Percentiles rank a stretch among this genome's conserved stretches.
Conservation (phyloP, 1,140 invertebrate genomes). For the Drosophila kurseongensis region DNA sequence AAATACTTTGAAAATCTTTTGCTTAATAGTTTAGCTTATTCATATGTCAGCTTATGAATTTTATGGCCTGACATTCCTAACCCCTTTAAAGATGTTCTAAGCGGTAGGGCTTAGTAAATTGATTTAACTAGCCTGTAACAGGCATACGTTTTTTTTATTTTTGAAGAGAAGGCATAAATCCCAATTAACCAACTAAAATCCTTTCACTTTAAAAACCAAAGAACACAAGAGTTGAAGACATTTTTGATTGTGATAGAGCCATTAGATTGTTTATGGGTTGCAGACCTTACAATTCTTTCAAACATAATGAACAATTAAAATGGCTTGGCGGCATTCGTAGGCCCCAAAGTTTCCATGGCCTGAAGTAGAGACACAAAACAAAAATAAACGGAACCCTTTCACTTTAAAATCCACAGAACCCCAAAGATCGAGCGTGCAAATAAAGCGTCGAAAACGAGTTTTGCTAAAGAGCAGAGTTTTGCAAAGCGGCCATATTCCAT, state of each 20-base stretch:
- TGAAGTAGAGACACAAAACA: conserved; percentile 8
- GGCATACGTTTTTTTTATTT: neutral
- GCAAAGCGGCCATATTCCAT: conserved; percentile 55
- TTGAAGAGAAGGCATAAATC: conserved; percentile 1
- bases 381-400: conserved; percentile 70
- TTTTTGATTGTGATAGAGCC: conserved; percentile 5
- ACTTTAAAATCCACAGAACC: conserved; percentile 63
- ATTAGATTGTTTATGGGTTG: conserved; percentile 6
- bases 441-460: conserved; percentile 58
- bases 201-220: conserved; percentile 21
- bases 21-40: conserved; percentile 3
- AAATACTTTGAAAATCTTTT: neutral
- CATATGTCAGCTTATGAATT: neutral
- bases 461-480: conserved; percentile 42
- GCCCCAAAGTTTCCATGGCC: conserved; percentile 10
- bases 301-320: conserved; percentile 14
- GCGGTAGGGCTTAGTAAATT: conserved; percentile 5
- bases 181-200: neutral
- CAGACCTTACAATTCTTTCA: conserved; percentile 2
- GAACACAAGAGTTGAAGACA: neutral
- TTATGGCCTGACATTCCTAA: conserved; percentile 20
- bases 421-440: conserved; percentile 48
- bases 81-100: conserved; percentile 5
- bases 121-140: neutral
- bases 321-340: neutral